Base-by-base conservation (phyloP, 2,113 vertebrate species). In the Leucopternis melanops region DNA sequence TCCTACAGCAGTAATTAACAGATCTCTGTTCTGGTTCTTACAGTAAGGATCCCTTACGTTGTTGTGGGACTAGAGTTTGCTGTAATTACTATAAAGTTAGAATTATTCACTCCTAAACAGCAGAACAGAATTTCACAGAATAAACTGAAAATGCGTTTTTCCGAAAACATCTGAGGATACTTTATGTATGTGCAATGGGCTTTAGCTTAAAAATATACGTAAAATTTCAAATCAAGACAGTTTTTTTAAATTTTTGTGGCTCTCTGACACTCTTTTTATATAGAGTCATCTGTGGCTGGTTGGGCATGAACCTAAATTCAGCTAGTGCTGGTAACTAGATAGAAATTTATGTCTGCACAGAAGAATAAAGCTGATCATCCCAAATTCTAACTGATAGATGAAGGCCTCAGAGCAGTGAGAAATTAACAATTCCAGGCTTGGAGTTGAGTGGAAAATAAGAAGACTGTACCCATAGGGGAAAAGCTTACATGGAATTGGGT, bases 1-100 rank as follows among this genome's bases (percentile, higher is more conserved):
- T 81, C 40, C 22, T 92, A 16, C 27, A 70, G 34, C 45, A 86
- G 14, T 66, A 65, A 92, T 7, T 77, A 63, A 47, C 50, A 69
- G 54, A 57, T 65, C 42, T 94, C 81, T 73, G 6, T 84, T 90
- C 45, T 96, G 86, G 29, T 88, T 95, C 81, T 94, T 97, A 38
- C 72, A 6, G 16, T 25, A 19, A 61, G 40, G 36, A 13, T 16
- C 17, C 16, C 18, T 54, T 8, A 3, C 0, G 5, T 55, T 44
- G 2, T 12, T 8, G 4, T 1, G 27, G 26, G 25, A 13, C 42
- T 50, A 1, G 10, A 8, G 13, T 21, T 63, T 27, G 22, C 34
- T 72, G 34, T 26, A 23, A 44, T 62, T 31, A 42, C 13, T 52
- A 1, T 14, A 15, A 38, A 38, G 4, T 69, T 50, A 42, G 23